Conservation (phyloP, 2,797 vertebrate species). For the Tangara arthus region DNA sequence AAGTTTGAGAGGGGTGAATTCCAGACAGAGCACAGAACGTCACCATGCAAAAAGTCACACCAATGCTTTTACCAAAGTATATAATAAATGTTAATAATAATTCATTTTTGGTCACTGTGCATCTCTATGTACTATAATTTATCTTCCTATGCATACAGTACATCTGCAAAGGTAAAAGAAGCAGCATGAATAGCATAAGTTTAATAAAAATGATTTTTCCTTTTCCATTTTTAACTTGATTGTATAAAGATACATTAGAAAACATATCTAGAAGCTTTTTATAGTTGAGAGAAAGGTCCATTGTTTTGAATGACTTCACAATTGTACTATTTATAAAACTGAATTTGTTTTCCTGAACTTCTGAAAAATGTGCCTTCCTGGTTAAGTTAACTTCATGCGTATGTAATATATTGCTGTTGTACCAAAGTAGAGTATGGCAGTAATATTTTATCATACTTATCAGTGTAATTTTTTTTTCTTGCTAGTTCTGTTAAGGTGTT, state of each 20-base stretch:
- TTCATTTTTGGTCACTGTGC: neutral
- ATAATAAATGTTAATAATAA: neutral
- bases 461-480: conserved; percentile 78
- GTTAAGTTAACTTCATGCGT: conserved; percentile 72
- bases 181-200: neutral
- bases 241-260: neutral
- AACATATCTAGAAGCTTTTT: conserved; percentile 11
- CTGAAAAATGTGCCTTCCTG: conserved; percentile 88
- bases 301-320: conserved; percentile 68
- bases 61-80: neutral
- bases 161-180: neutral
- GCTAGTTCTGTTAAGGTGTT: conserved; percentile 49
- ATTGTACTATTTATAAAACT: conserved; percentile 72
- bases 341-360: conserved; percentile 86
- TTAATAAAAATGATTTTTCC: neutral
- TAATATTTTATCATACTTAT: conserved; percentile 88
- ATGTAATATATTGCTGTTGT: conserved; percentile 46
- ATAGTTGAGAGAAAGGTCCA: conserved; percentile 62
- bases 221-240: neutral
- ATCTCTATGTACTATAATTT: neutral
- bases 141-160: neutral
- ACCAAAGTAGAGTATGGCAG: conserved; percentile 61
- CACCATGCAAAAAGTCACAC: neutral
- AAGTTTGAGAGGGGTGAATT: conserved; percentile 6
- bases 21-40: neutral